These are phyloP conservation scores for Ceuthmochares aereus DNA, from an alignment of 2,113 vertebrate genomes.

Conservation along the genomic window DNA sequence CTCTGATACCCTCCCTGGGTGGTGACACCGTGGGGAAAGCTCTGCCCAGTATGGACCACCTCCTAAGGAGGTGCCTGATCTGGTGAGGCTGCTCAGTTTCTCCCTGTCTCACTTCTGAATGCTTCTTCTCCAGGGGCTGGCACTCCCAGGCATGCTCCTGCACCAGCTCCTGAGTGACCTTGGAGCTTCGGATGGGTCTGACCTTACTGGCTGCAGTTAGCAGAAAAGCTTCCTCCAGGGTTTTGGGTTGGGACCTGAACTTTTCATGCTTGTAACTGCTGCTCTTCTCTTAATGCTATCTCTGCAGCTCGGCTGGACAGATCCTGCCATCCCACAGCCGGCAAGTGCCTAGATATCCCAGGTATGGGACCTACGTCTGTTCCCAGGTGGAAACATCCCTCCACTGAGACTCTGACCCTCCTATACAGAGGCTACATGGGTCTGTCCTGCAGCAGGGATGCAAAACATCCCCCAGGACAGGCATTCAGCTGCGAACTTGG, in stretches of 20 bases:
- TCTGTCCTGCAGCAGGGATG: background rate
- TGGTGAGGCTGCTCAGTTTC: accelerated
- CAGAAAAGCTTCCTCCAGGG: background rate
- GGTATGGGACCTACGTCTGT: background rate
- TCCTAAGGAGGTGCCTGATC: background rate
- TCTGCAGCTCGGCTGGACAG: background rate
- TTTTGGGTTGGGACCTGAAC: background rate
- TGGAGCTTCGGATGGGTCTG: background rate
- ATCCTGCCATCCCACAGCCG: background rate
- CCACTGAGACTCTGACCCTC: background rate
- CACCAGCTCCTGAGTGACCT: background rate
- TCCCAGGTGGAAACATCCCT: background rate
- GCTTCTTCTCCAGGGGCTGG: background rate
- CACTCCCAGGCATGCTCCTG: background rate
- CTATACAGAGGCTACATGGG: background rate
- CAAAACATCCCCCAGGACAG: accelerated
- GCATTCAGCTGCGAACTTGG: accelerated
- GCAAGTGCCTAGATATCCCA: background rate
- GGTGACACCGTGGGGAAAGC: background rate
- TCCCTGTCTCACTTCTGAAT: background rate
- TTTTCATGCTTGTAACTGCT: background rate
- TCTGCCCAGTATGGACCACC: background rate
- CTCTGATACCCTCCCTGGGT: background rate
- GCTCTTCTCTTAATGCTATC: background rate
- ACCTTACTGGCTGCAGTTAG: background rate